A percentile compares a stretch with the other conserved stretches of the same genome.
phyloP scores from a whole-genome alignment of 2,113 vertebrate species.

The Osmerus eperlanus region DNA sequence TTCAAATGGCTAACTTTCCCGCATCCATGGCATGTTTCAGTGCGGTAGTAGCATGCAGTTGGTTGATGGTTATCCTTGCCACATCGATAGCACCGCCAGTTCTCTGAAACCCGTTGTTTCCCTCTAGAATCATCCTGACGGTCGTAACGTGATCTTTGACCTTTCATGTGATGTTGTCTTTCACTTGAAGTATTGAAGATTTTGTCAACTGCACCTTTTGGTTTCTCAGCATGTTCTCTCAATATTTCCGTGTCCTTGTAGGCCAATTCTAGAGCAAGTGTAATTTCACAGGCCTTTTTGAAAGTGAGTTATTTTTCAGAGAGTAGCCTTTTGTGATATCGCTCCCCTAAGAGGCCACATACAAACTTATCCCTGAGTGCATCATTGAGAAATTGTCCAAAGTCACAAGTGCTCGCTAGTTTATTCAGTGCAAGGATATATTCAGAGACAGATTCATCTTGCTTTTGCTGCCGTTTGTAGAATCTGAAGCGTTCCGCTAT shows the following conservation, averaged over 20 bases:
- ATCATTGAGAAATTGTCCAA: too few species aligned
- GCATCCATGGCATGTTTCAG: conserved; percentile 15
- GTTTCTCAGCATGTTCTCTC: background rate
- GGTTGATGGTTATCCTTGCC: conserved; percentile 7
- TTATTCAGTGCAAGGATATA: too few species aligned
- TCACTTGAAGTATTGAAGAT: too few species aligned
- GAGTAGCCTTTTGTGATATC: too few species aligned
- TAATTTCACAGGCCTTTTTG: conserved; percentile 1
- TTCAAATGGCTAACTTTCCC: conserved; percentile 16
- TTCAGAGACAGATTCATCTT: too few species aligned
- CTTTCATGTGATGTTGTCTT: background rate
- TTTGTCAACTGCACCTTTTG: conserved; percentile 7
- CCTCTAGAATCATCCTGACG: too few species aligned
- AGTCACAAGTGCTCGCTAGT: too few species aligned
- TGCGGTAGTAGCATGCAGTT: background rate
- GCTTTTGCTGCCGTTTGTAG: too few species aligned
- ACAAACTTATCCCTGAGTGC: too few species aligned
- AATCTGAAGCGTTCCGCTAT: too few species aligned
- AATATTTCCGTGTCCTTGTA: background rate
- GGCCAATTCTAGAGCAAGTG: conserved; percentile 7
- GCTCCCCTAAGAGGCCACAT: too few species aligned
- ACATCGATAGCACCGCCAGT: conserved; percentile 5
- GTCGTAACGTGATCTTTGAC: background rate
- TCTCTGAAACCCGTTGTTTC: too few species aligned
- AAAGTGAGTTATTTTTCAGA: background rate